Evolutionary conservation across 1,140 invertebrate genomes (phyloP).

Genomic region (Triops cancriformis): DNA sequence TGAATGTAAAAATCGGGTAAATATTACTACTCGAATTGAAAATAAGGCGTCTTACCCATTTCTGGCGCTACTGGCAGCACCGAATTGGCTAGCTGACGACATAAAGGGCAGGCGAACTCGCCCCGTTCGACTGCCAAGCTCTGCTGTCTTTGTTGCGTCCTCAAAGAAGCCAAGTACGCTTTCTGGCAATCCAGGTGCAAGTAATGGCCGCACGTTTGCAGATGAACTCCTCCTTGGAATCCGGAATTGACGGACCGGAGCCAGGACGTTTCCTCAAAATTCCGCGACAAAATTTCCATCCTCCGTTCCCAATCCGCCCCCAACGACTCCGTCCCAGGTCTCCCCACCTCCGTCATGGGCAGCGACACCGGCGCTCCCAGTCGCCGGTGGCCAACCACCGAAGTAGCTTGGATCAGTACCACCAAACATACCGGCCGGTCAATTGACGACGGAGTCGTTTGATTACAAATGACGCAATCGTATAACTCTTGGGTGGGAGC

Average conservation of each 20-base stretch:
- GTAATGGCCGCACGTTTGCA: slow-evolving; percentile 94
- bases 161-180: slow-evolving; percentile 73
- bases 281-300: slow-evolving; percentile 56
- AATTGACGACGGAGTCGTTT: slow-evolving; percentile 71
- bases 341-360: neutral
- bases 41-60: slow-evolving; percentile 49
- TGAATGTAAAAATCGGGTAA: too few species aligned
- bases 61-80: slow-evolving; percentile 80
- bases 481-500: slow-evolving; percentile 50
- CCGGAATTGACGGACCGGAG: slow-evolving; percentile 75
- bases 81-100: slow-evolving; percentile 85
- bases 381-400: slow-evolving; percentile 64
- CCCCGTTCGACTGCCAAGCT: slow-evolving; percentile 67
- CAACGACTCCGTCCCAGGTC: neutral
- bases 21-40: too few species aligned
- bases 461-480: slow-evolving; percentile 92
- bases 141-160: slow-evolving; percentile 61
- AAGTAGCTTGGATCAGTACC: slow-evolving; percentile 70
- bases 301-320: slow-evolving; percentile 51
- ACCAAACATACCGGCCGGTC: slow-evolving; percentile 84
- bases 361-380: slow-evolving; percentile 39
- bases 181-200: slow-evolving; percentile 86
- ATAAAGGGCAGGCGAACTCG: slow-evolving; percentile 88
- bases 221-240: slow-evolving; percentile 81
- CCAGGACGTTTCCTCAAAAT: slow-evolving; percentile 72